Base-by-base conservation (phyloP, 2,797 vertebrate genomes). In the Okamejei kenojei region DNA sequence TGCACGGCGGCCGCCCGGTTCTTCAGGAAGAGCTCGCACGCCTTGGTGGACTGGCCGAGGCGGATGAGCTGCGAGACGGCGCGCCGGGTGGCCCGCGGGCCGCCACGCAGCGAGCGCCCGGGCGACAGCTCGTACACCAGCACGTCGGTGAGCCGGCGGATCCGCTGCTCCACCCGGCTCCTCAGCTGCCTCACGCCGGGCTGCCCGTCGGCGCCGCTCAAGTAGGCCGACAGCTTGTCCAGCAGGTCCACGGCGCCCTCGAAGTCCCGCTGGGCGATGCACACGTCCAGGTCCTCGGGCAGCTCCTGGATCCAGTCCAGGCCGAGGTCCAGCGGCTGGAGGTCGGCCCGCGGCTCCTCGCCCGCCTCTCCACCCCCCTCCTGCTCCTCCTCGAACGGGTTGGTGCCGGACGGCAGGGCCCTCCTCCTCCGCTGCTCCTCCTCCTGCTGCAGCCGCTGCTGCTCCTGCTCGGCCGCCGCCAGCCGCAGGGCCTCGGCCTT, bases 261-360 rank as follows among this genome's bases (percentile, higher is more conserved):
- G 0, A 99, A 99, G 96, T 99, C 98, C 65, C 99, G 97, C 96
- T 99, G 98, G 1, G 99, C 99, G 0, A 99, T 99, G 95, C 98
- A 99, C 2, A 99, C 99, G 0, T 99, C 99, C 93, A 99, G 95
- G 93, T 99, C 99, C 93, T 99, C 99, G 0, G 99, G 98, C 93
- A 99, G 95, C 95, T 99, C 99, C 96, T 98, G 98, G 94, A 99
- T 98, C 99, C 99, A 99, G 93, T 99, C 99, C 0, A 97, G 95
- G 0, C 97, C 96, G 26, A 99, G 96, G 94, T 99, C 97, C 15
- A 98, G 98, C 0, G 90, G 94, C 79, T 98, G 98, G 1, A 97
- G 97, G 0, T 95, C 45, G 45, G 45, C 45, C 45, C 45, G 45
- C 2, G 45, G 45, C 45, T 3, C 45, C 2, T 45, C 45, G 3